Conservation (phyloP, 1,140 invertebrate species). For the Drosophila neocordata region DNA sequence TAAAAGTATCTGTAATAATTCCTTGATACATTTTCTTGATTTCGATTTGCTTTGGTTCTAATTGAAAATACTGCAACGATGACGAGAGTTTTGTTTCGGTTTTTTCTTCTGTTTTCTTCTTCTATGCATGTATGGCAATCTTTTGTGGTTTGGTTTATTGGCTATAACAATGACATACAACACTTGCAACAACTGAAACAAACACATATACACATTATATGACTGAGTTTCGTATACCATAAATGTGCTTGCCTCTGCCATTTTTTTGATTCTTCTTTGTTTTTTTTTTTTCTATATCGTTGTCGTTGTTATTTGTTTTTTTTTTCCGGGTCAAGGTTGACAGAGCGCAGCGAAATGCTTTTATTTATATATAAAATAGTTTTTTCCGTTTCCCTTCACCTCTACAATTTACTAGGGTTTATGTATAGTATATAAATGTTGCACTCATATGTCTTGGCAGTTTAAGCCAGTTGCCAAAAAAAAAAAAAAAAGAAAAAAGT, state of each 20-base stretch:
- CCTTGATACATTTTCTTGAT: not conserved
- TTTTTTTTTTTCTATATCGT: no score
- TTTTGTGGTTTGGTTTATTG: slow-evolving; percentile 11
- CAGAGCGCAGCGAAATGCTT: slow-evolving; percentile 64
- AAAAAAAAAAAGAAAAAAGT: not conserved
- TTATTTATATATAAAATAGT: slow-evolving; percentile 67
- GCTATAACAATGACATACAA: not conserved
- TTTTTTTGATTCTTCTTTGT: slow-evolving; percentile 23
- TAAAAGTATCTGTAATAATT: not conserved
- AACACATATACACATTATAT: not conserved
- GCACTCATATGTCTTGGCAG: slow-evolving; percentile 24
- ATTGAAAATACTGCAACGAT: not conserved
- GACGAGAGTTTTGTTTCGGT: not conserved
- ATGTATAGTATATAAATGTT: not conserved
- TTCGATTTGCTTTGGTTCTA: not conserved
- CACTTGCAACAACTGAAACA: slow-evolving; percentile 5
- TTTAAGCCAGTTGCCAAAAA: slow-evolving; percentile 62
- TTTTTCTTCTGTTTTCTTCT: not conserved
- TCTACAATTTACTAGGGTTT: no score
- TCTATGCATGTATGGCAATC: not conserved
- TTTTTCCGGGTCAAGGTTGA: slow-evolving; percentile 72
- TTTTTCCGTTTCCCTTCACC: not conserved
- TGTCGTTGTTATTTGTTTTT: slow-evolving; percentile 21
- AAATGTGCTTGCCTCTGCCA: slow-evolving; percentile 19
- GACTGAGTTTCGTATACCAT: slow-evolving; percentile 11